Conservation (phyloP, 1,140 invertebrate species). For the Drosophila pectinifera region DNA sequence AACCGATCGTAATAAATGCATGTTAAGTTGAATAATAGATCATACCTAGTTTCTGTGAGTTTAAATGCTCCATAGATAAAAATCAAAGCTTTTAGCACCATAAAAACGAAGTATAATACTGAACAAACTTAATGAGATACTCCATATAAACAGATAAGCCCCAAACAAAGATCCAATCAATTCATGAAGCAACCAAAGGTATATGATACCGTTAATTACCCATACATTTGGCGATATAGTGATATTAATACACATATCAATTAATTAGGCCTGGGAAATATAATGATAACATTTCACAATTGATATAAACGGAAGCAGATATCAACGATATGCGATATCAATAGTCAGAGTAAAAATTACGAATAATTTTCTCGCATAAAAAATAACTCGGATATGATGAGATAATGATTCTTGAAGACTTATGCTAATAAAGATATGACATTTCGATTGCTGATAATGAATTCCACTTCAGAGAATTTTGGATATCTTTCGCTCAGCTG, state of each 20-base stretch:
- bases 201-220: not conserved
- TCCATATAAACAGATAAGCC: not conserved
- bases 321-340: not conserved
- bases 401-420: not conserved
- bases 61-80: not conserved
- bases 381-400: no score
- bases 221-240: not conserved
- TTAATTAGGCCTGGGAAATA: conserved; percentile 2
- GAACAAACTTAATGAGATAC: not conserved
- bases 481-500: not conserved
- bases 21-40: no score
- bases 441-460: not conserved
- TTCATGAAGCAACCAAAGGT: not conserved
- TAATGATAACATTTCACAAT: not conserved
- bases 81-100: not conserved
- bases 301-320: conserved; percentile 11
- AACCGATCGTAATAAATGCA: not conserved
- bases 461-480: no score
- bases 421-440: not conserved
- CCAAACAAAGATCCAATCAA: not conserved
- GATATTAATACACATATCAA: not conserved
- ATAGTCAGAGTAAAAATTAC: no score
- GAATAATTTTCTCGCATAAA: not conserved
- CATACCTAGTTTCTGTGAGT: not conserved
- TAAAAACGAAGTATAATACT: no score